A percentile compares a stretch with the other conserved stretches of the same genome.
Conservation (phyloP, 2,113 vertebrate species). For the Apeltes quadracus region DNA sequence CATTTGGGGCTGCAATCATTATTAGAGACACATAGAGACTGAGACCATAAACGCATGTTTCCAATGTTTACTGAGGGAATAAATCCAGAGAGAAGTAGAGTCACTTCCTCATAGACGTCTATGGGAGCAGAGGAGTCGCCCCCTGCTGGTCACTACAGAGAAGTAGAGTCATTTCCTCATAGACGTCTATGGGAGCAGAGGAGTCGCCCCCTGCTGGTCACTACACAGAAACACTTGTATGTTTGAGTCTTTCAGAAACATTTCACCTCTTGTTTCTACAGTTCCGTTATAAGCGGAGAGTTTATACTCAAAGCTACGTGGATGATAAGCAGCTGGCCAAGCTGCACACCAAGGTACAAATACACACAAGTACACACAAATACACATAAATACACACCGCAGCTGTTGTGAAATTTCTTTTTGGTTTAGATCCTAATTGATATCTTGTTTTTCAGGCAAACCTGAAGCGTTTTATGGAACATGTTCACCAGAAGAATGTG, state of each 20-base stretch:
- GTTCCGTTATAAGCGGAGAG: slow-evolving; percentile 96
- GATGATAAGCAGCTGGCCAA: slow-evolving; percentile 98
- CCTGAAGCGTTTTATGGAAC: slow-evolving; percentile 84
- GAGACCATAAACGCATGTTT: too few relatives aligned
- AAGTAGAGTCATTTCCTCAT: too few relatives aligned
- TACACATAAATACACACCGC: slow-evolving; percentile 15
- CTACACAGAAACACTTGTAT: background rate
- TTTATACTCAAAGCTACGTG: slow-evolving; percentile 92
- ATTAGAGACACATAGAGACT: too few relatives aligned
- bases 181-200: background rate
- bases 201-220: background rate
- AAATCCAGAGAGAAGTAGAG: too few relatives aligned
- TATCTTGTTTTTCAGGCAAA: slow-evolving; percentile 72
- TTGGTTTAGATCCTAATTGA: background rate
- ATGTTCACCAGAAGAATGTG: slow-evolving; percentile 79
- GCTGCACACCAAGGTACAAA: slow-evolving; percentile 92
- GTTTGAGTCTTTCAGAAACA: background rate
- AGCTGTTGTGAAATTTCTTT: background rate
- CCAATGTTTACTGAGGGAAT: too few relatives aligned
- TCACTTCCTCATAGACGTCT: too few relatives aligned
- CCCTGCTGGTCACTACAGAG: too few relatives aligned
- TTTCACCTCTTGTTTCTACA: slow-evolving; percentile 55
- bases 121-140: too few relatives aligned
- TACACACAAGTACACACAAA: slow-evolving; percentile 27
- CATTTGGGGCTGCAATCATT: too few relatives aligned